These are phyloP conservation scores for Spisula subtruncata DNA, from an alignment of 2,888 invertebrate genomes.

Conservation along the genomic window DNA sequence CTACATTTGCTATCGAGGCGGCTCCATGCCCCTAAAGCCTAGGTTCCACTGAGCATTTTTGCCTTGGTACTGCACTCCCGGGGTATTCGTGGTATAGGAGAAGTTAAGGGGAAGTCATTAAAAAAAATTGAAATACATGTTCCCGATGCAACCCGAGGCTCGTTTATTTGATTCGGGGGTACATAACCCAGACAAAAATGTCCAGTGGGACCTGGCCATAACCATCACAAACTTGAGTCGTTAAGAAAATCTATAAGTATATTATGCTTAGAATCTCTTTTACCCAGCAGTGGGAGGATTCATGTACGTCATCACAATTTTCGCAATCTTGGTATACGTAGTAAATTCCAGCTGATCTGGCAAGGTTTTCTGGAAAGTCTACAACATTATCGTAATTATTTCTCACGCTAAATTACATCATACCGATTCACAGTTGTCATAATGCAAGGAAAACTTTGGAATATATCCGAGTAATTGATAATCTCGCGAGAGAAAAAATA, in stretches of 20 bases:
- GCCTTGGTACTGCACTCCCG: no score
- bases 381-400: conserved; percentile 32
- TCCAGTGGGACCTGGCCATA: no score
- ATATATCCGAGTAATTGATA: conserved; percentile 15
- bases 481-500: background rate
- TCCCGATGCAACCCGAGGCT: no score
- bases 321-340: background rate
- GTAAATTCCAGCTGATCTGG: background rate
- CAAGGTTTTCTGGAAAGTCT: background rate
- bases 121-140: no score
- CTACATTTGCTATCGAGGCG: no score
- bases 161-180: no score
- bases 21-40: no score
- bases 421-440: conserved; percentile 32
- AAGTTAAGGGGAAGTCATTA: no score
- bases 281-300: background rate
- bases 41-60: no score
- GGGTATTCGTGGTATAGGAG: no score
- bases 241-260: background rate
- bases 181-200: no score
- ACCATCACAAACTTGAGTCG: no score
- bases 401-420: conserved; percentile 38
- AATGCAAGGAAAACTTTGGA: background rate
- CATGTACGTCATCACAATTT: background rate
- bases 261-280: background rate